A percentile compares a stretch with the other conserved stretches of the same genome.
Conservation (phyloP, 2,113 vertebrate genomes). For the Poecile atricapillus region DNA sequence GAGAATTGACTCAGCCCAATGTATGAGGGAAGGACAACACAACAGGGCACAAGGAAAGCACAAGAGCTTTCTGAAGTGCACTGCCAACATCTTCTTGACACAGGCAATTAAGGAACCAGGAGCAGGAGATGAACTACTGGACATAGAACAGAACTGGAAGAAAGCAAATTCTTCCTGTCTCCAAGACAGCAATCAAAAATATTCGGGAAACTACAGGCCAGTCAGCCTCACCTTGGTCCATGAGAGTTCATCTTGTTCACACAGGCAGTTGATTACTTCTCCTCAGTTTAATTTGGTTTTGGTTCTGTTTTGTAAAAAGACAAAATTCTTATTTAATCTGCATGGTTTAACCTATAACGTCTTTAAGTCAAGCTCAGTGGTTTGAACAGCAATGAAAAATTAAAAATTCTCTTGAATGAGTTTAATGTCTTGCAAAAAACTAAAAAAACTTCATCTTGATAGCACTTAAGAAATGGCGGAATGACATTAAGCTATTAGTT, state of each 20-base stretch:
- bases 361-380: neutral
- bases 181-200: neutral
- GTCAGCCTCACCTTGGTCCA: neutral
- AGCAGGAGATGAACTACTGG: neutral
- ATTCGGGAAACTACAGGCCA: neutral
- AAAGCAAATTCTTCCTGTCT: neutral
- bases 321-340: neutral
- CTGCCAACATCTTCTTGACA: neutral
- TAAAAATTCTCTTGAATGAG: neutral
- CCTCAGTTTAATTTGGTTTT: neutral
- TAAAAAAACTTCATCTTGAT: neutral
- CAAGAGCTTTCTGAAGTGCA: neutral
- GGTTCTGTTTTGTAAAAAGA: neutral
- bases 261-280: neutral
- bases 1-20: neutral
- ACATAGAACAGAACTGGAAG: neutral
- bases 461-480: neutral
- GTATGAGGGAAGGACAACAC: neutral
- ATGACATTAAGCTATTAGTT: neutral
- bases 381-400: neutral
- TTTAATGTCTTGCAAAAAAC: neutral
- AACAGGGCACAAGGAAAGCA: neutral
- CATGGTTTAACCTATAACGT: neutral
- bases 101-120: neutral
- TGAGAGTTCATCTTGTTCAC: neutral